phyloP scores from a whole-genome alignment of 1,140 invertebrate species.

The Ceratosolen solmsi region DNA sequence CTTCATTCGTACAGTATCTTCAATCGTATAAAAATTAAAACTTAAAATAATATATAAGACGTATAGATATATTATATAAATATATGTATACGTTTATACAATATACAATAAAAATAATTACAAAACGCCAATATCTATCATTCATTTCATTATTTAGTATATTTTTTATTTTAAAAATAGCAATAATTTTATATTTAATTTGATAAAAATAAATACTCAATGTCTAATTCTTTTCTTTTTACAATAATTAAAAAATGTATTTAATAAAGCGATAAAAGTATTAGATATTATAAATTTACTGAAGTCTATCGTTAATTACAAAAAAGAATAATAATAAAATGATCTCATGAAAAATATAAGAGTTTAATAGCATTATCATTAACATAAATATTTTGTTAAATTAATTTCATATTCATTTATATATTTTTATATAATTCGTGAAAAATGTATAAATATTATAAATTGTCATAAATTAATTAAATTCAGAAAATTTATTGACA shows the following conservation, averaged over 20 bases:
- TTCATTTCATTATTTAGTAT: not conserved
- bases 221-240: slow-evolving; percentile 19
- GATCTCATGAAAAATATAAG: not conserved
- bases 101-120: slow-evolving; percentile 47
- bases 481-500: slow-evolving; percentile 20
- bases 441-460: slow-evolving; percentile 12
- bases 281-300: not conserved
- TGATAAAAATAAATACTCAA: slow-evolving; percentile 39
- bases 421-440: slow-evolving; percentile 23
- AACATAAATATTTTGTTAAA: slow-evolving; percentile 17
- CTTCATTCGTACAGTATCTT: slow-evolving; percentile 10
- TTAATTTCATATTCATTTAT: slow-evolving; percentile 11
- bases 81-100: slow-evolving; percentile 22
- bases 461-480: slow-evolving; percentile 26
- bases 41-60: not conserved
- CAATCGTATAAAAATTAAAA: slow-evolving; percentile 12
- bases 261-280: not conserved
- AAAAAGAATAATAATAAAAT: slow-evolving; percentile 6
- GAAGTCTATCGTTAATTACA: not conserved
- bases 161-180: slow-evolving; percentile 30
- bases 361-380: not conserved
- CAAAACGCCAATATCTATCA: slow-evolving; percentile 2
- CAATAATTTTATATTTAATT: slow-evolving; percentile 7
- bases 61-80: not conserved
- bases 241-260: slow-evolving; percentile 19